Conservation (phyloP, 2,113 vertebrate species). For the rabbit (Oryctolagus cuniculus) region DNA sequence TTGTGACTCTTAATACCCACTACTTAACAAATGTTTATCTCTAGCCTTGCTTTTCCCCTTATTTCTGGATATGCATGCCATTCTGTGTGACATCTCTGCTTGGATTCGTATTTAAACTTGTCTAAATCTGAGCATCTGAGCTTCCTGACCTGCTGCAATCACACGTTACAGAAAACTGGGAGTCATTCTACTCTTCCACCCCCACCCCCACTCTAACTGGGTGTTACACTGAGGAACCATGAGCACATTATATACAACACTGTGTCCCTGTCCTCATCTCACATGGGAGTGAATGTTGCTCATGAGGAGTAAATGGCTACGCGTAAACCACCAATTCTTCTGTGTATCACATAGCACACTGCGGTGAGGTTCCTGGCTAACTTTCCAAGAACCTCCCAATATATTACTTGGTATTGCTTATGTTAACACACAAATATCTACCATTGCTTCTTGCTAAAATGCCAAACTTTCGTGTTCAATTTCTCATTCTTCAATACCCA, state of each 20-base stretch:
- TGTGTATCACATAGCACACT: no score
- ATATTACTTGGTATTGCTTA: not conserved
- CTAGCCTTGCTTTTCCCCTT: not conserved
- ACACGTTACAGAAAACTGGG: not conserved
- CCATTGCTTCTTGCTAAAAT: not conserved
- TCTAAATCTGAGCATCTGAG: conserved; percentile 18
- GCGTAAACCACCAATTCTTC: not conserved
- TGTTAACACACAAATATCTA: not conserved
- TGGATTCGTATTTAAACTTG: not conserved
- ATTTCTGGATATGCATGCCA: not conserved
- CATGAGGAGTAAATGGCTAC: not conserved
- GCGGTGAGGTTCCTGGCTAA: no score
- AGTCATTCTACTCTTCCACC: conserved; percentile 21
- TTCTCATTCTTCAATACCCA: not conserved
- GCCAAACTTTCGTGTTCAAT: not conserved
- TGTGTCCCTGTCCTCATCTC: conserved; percentile 8
- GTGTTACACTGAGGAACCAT: not conserved
- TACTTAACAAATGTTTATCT: not conserved
- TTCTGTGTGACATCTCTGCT: not conserved
- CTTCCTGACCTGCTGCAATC: not conserved
- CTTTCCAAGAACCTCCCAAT: not conserved
- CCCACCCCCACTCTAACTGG: not conserved
- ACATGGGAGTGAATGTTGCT: not conserved
- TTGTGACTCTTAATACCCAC: not conserved
- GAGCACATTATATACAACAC: not conserved